Evolutionary conservation across 2,113 vertebrate species (phyloP).

Genomic region (Cryptomyrus ogoouensis): DNA sequence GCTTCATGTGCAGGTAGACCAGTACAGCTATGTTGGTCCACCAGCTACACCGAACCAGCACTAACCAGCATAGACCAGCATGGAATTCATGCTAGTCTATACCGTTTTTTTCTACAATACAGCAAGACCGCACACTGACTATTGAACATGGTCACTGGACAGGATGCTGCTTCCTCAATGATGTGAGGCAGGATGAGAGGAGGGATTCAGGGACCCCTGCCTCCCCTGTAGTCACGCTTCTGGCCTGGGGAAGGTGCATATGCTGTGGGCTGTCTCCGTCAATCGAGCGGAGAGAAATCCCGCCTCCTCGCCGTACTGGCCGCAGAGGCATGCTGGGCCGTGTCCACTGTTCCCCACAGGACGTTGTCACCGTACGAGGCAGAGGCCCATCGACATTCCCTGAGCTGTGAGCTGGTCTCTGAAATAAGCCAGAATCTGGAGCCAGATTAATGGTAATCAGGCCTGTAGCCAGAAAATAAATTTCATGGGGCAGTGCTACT

Average conservation of each 20-base stretch:
- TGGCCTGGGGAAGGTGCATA: not conserved
- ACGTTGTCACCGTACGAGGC: too few relatives aligned
- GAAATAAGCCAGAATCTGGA: not conserved
- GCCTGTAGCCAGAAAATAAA: not conserved
- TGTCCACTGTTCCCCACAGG: not conserved
- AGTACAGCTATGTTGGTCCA: not conserved
- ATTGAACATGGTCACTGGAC: not conserved
- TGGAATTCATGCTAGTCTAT: not conserved
- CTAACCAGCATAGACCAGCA: not conserved
- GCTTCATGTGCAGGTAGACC: not conserved
- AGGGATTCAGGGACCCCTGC: not conserved
- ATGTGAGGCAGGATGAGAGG: not conserved
- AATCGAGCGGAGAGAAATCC: not conserved
- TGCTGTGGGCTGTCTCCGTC: not conserved
- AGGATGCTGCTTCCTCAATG: not conserved
- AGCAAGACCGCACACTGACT: not conserved
- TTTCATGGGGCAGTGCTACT: not conserved
- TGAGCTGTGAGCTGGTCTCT: not conserved
- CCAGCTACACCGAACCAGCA: not conserved
- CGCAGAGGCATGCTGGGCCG: not conserved
- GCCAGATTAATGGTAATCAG: not conserved
- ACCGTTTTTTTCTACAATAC: not conserved
- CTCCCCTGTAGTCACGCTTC: not conserved
- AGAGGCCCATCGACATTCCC: not conserved
- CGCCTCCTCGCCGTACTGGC: not conserved